Evolutionary conservation across 2,797 vertebrate genomes (phyloP), one percentile per base, ranked within the genome.

Genomic region (Falco columbarius): DNA sequence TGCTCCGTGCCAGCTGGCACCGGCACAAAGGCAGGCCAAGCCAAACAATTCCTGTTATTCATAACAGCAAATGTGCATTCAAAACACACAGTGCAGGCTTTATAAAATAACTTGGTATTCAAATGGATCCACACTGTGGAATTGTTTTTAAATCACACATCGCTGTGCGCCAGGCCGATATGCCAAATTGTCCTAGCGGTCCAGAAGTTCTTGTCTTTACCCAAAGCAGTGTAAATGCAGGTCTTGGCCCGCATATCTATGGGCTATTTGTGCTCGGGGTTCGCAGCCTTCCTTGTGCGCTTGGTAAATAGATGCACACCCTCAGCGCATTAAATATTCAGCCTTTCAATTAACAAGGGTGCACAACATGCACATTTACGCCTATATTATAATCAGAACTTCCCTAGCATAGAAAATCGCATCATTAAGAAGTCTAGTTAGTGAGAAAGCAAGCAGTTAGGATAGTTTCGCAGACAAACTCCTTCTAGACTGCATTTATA

Each of bases 1-100:
- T 44, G 92, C 97, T 98, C 97, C 56, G 92, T 99, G 99, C 99
- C 99, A 99, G 98, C 99, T 99, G 99, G 99, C 98, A 98, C 67
- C 91, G 84, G 96, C 98, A 99, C 98, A 99, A 99, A 99, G 98
- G 97, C 98, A 98, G 97, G 96, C 97, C 98, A 98, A 98, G 98
- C 97, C 97, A 98, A 99, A 99, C 99, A 99, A 99, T 99, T 99
- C 98, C 98, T 98, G 98, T 99, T 99, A 99, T 99, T 99, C 99
- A 99, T 99, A 98, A 98, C 98, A 98, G 98, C 98, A 98, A 99
- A 98, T 97, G 97, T 96, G 97, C 98, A 98, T 98, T 98, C 97
- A 98, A 98, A 98, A 98, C 97, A 98, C 97, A 98, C 98, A 98
- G 98, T 94, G 97, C 96, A 91, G 97, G 97, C 98, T 98, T 97